Conservation (phyloP, 2,888 invertebrate genomes). For the Spicauda simplicius region DNA sequence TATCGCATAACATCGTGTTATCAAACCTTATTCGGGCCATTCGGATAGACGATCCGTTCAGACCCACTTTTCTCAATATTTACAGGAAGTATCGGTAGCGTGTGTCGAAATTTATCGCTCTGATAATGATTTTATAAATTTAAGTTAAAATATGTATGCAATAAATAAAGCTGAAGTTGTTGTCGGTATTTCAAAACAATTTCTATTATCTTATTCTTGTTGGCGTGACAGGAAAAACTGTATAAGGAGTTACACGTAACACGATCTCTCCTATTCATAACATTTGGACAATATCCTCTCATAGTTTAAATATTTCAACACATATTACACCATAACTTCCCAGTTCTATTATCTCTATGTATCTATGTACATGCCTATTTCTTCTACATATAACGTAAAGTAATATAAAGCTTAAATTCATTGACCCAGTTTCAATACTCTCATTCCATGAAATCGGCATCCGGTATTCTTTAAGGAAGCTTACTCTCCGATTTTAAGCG, state of each 20-base stretch:
- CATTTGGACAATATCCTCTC: no score
- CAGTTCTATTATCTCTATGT: no score
- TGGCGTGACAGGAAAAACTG: no score
- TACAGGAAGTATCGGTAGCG: constrained; percentile 12
- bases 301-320: no score
- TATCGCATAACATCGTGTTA: constrained; percentile 71
- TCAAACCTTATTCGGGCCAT: constrained; percentile 63
- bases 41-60: constrained; percentile 43
- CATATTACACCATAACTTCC: no score
- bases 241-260: no score
- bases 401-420: no score
- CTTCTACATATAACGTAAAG: no score
- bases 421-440: background rate
- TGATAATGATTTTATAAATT: constrained; percentile 3
- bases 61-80: constrained; percentile 32
- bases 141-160: background rate
- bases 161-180: background rate
- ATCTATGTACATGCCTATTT: no score
- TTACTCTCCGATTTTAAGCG: background rate
- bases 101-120: constrained; percentile 14
- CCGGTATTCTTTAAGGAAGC: background rate
- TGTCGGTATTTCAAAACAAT: no score
- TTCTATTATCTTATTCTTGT: no score
- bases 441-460: background rate
- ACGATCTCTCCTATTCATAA: no score